Evolutionary conservation across 2,113 vertebrate species (phyloP).

Genomic region (Gopherus evgoodei): DNA sequence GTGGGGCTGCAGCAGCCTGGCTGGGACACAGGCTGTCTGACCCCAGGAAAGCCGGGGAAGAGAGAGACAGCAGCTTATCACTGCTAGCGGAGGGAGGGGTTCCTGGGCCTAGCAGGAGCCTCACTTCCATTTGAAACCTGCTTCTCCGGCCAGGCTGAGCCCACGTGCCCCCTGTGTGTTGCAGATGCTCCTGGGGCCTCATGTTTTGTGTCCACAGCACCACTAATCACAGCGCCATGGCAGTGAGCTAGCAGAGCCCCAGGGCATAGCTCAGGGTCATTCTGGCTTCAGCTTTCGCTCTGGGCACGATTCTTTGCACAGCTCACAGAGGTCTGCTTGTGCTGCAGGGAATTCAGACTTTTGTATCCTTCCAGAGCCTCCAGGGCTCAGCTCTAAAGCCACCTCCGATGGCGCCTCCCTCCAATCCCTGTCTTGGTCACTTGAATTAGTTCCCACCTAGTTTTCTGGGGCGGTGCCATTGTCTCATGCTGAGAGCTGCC

Average conservation of each 20-base stretch:
- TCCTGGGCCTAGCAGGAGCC: not conserved
- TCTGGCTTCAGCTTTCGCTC: not conserved
- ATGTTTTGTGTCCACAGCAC: not conserved
- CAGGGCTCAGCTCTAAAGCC: not conserved
- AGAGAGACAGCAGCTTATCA: not conserved
- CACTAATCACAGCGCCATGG: not conserved
- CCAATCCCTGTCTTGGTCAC: not conserved
- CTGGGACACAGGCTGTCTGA: not conserved
- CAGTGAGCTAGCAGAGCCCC: not conserved
- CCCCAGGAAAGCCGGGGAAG: not conserved
- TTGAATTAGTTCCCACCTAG: not conserved
- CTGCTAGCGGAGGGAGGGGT: not conserved
- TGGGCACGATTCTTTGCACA: not conserved
- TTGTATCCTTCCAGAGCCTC: not conserved
- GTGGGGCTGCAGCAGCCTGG: not conserved
- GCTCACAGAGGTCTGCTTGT: not conserved
- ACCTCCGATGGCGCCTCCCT: not conserved
- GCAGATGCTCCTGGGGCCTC: not conserved
- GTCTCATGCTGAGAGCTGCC: not conserved
- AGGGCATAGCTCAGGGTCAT: not conserved
- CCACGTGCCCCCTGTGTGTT: not conserved
- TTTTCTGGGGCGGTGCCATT: not conserved
- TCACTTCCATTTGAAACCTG: not conserved
- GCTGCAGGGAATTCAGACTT: not conserved
- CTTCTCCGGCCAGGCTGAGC: not conserved